These are phyloP conservation scores for Phodopus roborovskii DNA, from an alignment of 2,113 vertebrate species.

Conservation along the genomic window DNA sequence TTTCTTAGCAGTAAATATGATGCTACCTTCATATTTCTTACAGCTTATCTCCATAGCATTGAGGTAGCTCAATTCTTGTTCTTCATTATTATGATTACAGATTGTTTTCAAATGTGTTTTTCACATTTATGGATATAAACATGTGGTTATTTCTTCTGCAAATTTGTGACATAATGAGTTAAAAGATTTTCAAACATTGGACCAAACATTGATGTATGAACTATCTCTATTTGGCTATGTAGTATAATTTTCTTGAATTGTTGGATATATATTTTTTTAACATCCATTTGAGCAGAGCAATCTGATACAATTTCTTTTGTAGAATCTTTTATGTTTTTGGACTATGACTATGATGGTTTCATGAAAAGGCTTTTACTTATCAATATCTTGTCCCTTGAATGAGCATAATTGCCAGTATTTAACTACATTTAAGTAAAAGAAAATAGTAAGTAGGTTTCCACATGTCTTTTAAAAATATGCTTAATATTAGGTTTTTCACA, in stretches of 20 bases:
- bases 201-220: not conserved
- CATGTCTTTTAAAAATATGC: not conserved
- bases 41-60: too few species aligned
- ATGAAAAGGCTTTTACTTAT: not conserved
- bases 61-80: not conserved
- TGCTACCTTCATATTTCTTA: not conserved
- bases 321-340: not conserved
- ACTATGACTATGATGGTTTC: not conserved
- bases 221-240: not conserved
- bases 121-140: not conserved
- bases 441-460: not conserved
- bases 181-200: not conserved
- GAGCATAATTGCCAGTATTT: not conserved
- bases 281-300: not conserved
- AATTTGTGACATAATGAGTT: not conserved
- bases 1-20: not conserved
- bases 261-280: not conserved
- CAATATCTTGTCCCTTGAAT: not conserved
- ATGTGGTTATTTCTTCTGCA: not conserved
- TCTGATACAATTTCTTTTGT: not conserved
- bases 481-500: not conserved
- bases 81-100: not conserved
- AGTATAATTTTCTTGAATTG: not conserved
- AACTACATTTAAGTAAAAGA: not conserved
- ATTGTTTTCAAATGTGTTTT: not conserved